Evolutionary conservation across 2,888 invertebrate species (phyloP), one percentile per base, ranked within the genome.

Genomic region (Drosophila kanekoi): DNA sequence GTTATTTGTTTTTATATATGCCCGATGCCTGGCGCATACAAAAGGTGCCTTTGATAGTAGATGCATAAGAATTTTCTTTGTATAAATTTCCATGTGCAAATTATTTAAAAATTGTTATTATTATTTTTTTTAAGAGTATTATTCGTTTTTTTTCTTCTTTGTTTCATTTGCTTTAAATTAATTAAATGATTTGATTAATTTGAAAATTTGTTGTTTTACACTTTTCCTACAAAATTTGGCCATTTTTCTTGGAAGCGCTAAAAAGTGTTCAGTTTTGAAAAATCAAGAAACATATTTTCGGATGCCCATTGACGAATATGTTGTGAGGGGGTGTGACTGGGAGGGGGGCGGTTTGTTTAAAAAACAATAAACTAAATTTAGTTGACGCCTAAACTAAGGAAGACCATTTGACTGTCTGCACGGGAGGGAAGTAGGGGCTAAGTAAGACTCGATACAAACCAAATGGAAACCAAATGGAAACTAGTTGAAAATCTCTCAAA

Each of bases 191-290:
- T 77, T 72, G 23, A 54, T 72, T 58, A 61, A 66, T 57, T 58
- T 56, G 54, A 49, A 41, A 63, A 65, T 75, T 72, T 59, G 53
- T 70, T 72, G 64, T 51, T 64, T 63, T 51, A 49, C 49, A 60
- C 28, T 28, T 60, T 73, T 73, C 71, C 82, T 85, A 89, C 87
- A 84, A 90, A 91, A 92, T 91, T 91, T 91, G 91, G 91, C 91
- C 90, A 92, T 91, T 90, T 87, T 86, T 85, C 85, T 82, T 92
- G 91, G 91, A 91, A 91, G 91, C 91, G 91, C 91, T 91, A 90
- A 91, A 90, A 83, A 89, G 79, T 88, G 82, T 80, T 88, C 87
- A 84, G 89, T 84, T 84, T 85, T 67, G 62, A 84, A 77, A 76
- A 81, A 81, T 53, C n/a, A 77, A 61, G 58, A 66, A 62, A 74